Evolutionary conservation across 2,888 invertebrate species (phyloP).

Genomic region (Thysanoteuthis rhombus): DNA sequence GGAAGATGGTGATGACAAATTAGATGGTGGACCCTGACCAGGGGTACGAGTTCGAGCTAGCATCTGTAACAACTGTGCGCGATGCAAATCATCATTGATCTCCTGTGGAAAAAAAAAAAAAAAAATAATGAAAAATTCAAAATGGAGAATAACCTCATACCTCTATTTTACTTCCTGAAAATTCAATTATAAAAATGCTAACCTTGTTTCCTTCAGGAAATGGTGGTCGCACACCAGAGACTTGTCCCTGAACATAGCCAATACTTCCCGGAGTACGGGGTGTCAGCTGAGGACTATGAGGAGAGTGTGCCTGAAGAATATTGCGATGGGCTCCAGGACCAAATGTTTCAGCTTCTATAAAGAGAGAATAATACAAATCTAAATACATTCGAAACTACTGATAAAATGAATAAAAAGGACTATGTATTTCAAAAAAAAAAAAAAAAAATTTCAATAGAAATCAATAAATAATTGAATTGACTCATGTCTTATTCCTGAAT

Average conservation of each 20-base stretch:
- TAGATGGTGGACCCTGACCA: slow-evolving; percentile 15
- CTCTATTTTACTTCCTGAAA: too few relatives aligned
- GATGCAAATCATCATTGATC: slow-evolving; percentile 24
- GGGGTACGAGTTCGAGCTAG: slow-evolving; percentile 16
- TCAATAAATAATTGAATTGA: not conserved
- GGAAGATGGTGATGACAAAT: slow-evolving; percentile 28
- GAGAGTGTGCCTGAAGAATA: slow-evolving; percentile 1
- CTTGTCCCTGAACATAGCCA: slow-evolving; percentile 17
- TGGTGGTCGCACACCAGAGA: slow-evolving; percentile 17
- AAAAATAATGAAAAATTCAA: not conserved
- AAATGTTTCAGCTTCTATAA: slow-evolving; percentile 14
- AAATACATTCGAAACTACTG: not conserved
- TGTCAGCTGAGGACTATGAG: slow-evolving; percentile 27
- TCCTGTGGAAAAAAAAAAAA: not conserved
- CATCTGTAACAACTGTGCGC: slow-evolving; percentile 26
- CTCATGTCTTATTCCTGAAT: too few relatives aligned
- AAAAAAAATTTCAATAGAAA: not conserved
- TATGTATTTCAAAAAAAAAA: not conserved
- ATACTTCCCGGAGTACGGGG: slow-evolving; percentile 20
- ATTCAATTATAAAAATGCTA: not conserved
- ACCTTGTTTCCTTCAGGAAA: slow-evolving; percentile 23
- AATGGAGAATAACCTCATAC: too few relatives aligned
- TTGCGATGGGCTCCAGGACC: slow-evolving; percentile 17
- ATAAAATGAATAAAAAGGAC: not conserved
- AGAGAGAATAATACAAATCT: not conserved